phyloP scores from a whole-genome alignment of 2,113 vertebrate species.

The Henicopernis longicauda region DNA sequence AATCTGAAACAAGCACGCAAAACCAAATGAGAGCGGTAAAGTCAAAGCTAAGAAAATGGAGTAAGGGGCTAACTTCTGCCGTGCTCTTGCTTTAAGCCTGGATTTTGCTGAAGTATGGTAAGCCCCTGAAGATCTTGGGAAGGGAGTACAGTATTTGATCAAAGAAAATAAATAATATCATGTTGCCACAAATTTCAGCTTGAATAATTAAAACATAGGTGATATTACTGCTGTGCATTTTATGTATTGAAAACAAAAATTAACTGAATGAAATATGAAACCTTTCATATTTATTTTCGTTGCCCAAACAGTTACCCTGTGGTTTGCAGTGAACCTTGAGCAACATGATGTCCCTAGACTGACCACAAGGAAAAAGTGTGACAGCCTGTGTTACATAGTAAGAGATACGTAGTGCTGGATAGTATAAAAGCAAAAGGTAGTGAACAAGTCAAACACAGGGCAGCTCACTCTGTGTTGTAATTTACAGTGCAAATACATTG shows the following conservation, averaged over 20 bases:
- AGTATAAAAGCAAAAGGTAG: not conserved
- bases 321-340: not conserved
- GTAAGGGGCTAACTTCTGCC: not conserved
- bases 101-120: not conserved
- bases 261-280: not conserved
- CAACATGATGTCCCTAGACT: not conserved
- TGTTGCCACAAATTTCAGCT: not conserved
- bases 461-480: not conserved
- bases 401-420: not conserved
- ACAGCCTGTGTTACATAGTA: not conserved
- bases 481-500: not conserved
- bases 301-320: not conserved
- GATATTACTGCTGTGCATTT: not conserved
- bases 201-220: not conserved
- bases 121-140: not conserved
- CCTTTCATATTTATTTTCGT: not conserved
- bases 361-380: not conserved
- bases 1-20: not conserved
- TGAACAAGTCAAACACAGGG: not conserved
- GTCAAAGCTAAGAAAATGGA: not conserved
- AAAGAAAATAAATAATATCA: not conserved
- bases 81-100: not conserved
- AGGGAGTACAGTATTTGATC: not conserved
- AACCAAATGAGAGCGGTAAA: not conserved
- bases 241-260: not conserved